Evolutionary conservation across 2,113 vertebrate genomes (phyloP), one percentile per base, ranked within the genome.

Genomic region (Morone chrysops): DNA sequence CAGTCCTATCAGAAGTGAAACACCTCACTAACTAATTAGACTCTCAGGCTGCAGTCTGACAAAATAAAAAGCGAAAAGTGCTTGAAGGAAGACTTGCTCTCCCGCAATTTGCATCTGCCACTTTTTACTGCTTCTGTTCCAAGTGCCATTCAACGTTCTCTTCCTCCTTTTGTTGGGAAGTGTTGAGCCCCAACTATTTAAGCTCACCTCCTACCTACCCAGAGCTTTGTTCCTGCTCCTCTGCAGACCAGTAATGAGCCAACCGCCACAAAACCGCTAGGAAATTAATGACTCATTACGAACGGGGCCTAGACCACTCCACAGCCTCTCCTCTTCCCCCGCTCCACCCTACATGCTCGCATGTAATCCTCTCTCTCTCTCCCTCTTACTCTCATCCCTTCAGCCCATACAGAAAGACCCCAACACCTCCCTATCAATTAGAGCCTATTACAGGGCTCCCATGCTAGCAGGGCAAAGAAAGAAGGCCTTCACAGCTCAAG

Each of bases 221-320:
- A 80, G 90, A 83, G 95, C 96, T 97, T 97, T 97, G 96, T 99
- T 96, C 96, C 89, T 92, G 90, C 94, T 94, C 96, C 97, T 97
- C 97, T 97, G 96, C 97, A 96, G 95, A 94, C 96, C 96, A 94
- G 96, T 99, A 99, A 99, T 98, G 97, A 98, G 97, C 96, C 97
- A 96, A 97, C 96, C 87, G 95, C 96, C 96, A 98, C 96, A 98
- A 97, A 98, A 99, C 97, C 96, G 95, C 96, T 93, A 95, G 95
- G 96, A 98, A 98, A 98, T 98, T 97, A 98, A 97, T 97, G 96
- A 97, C 95, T 98, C 97, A 98, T 99, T 98, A 98, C 96, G 95
- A 95, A 96, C 95, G 94, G 95, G 95, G 95, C 95, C 94, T 95
- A 95, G 96, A 96, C 96, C 93, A 95, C 96, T 96, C 96, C 94